Base-by-base conservation (phyloP, 2,113 vertebrate genomes). In the Heteronetta atricapilla region DNA sequence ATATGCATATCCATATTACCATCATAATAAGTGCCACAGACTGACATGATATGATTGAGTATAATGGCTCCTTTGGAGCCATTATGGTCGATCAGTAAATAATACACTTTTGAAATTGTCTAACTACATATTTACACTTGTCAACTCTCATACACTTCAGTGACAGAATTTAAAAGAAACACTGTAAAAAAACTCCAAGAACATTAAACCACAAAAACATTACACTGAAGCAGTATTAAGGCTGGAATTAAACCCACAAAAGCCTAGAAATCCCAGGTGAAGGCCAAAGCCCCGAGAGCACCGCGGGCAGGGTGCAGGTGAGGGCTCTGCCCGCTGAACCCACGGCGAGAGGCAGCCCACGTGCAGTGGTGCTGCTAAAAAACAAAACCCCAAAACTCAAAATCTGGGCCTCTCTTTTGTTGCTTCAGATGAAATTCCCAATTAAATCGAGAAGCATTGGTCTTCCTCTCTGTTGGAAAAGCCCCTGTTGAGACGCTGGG, bases 91-190 rank as follows among this genome's bases (percentile, higher is more conserved):
- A 98, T 98, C 98, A 98, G 97, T 98, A 98, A 98, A 98, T 98
- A 98, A 98, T 97, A 97, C 97, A 97, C 96, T 97, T 98, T 94
- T 95, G 90, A 97, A 98, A 97, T 97, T 97, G 96, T 97, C 97
- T 98, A 96, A 97, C 95, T 97, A 97, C 96, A 95, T 98, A 98
- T 98, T 98, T 98, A 98, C 96, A 97, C 97, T 96, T 98, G 98
- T 98, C 98, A 98, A 91, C 92, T 96, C 90, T 91, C 87, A 85
- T 95, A 97, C 89, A 96, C 95, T 97, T 95, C 91, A 96, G 92
- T 97, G 97, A 98, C 96, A 98, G 97, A 98, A 98, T 98, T 97
- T 96, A 96, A 97, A 96, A 97, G 96, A 96, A 97, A 97, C 91
- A 91, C 93, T 93, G 94, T 84, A 93, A 97, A 97, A 64, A 96